Evolutionary conservation across 1,140 invertebrate species (phyloP).

Genomic region (Tetramorium simillimum): DNA sequence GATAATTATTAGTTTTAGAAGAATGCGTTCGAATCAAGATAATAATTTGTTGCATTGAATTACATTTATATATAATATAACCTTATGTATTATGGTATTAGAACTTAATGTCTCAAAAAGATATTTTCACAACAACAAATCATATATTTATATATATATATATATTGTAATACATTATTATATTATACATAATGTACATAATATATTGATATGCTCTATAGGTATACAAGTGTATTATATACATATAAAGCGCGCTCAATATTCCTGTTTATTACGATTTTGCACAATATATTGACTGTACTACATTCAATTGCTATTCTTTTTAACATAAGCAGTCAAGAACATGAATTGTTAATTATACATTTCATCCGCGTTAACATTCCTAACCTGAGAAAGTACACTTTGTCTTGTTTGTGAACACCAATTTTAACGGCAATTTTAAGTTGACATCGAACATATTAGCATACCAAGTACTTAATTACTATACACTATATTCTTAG

Average conservation of each 20-base stretch:
- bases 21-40: not conserved
- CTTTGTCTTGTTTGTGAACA: constrained; percentile 44
- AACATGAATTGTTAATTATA: constrained; percentile 45
- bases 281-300: constrained; percentile 25
- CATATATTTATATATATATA: constrained; percentile 42
- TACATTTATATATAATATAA: not conserved
- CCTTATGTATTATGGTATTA: not conserved
- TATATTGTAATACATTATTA: constrained; percentile 47
- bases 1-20: not conserved
- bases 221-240: constrained; percentile 41
- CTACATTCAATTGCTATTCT: constrained; percentile 31
- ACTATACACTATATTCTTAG: not conserved
- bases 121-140: constrained; percentile 28
- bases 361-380: constrained; percentile 36
- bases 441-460: not conserved
- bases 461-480: constrained; percentile 22
- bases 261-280: constrained; percentile 34
- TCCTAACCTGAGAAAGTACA: constrained; percentile 42
- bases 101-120: not conserved
- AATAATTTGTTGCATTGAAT: not conserved
- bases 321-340: constrained; percentile 44
- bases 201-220: constrained; percentile 45
- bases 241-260: constrained; percentile 31
- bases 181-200: constrained; percentile 68
- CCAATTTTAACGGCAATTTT: constrained; percentile 32